phyloP scores from a whole-genome alignment of 2,113 vertebrate species.

The Murina feae region DNA sequence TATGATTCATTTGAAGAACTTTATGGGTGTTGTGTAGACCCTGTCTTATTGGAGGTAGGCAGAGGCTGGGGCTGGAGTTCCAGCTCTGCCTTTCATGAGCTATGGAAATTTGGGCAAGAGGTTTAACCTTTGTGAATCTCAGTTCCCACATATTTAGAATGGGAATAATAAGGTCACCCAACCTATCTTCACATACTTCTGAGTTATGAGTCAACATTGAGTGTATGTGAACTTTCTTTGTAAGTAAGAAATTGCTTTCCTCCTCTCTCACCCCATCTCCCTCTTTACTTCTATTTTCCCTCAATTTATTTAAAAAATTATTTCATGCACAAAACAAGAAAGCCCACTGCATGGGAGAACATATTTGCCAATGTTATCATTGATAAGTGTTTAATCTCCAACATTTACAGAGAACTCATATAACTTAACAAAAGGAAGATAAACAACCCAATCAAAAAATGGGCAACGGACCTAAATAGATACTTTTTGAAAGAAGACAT shows the following conservation, averaged over 20 bases:
- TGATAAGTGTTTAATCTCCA: too few species aligned
- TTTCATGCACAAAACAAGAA: background rate
- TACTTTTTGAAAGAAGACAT: too few species aligned
- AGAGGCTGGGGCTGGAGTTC: background rate
- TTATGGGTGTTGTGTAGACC: background rate
- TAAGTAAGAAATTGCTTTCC: background rate
- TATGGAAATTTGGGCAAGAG: background rate
- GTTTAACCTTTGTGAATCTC: background rate
- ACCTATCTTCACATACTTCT: background rate
- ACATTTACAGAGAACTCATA: too few species aligned
- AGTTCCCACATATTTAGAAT: background rate
- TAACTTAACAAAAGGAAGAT: too few species aligned
- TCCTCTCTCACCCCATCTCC: background rate
- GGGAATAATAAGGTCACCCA: background rate
- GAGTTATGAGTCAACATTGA: background rate
- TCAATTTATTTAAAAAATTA: background rate
- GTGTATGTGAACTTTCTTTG: background rate
- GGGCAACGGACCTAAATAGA: too few species aligned
- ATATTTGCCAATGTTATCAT: too few species aligned
- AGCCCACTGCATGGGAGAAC: too few species aligned
- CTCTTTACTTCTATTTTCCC: background rate
- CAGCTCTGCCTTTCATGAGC: background rate
- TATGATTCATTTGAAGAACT: background rate
- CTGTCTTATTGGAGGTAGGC: background rate
- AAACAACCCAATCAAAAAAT: too few species aligned